Base-by-base conservation (phyloP, 2,888 invertebrate genomes). In the Lepeophtheirus nordmannii region DNA sequence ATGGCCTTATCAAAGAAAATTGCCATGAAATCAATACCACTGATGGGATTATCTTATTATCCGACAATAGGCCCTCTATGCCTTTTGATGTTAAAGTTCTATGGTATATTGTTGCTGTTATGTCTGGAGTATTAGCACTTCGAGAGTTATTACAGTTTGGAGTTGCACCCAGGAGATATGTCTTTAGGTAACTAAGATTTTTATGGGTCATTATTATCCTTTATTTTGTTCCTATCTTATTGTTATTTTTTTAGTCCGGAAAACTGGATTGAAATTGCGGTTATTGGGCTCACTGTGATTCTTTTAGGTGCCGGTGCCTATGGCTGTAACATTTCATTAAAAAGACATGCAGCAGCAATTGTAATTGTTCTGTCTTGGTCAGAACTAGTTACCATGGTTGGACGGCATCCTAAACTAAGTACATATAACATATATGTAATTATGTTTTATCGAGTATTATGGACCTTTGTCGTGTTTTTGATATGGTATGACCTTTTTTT, bases 371-470 rank as follows among this genome's bases (percentile, higher is more conserved):
- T 88, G 59, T 84, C 86, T 2, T 85, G 88, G 59, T 81, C 85
- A 70, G 87, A 88, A 74, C 75, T 89, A 62, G 83, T 89, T 10
- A 76, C 88, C 41, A 78, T 89, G 7, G 83, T 89, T 57, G 87
- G 89, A 0, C 85, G 87, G 69, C 83, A 87, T 74, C 89, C 89
- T 0, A 80, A 82, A 20, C 37, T 65, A 20, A 65, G 23, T n/a
- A 14, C 37, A 10, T 78, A 87, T 70, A 86, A 88, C 5, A 88
- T 86, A 11, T 84, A 87, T 71, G 86, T 89, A 71, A 85, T 87
- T 20, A 89, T 89, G 86, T 77, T 89, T 68, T 83, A 82, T 71
- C 87, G 85, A 0, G 89, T 89, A 0, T 84, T 86, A 0, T 80
- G 81, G 73, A 88, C 85, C 71, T 89, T 89, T 74, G 80, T 87